Evolutionary conservation across 2,888 invertebrate genomes (phyloP), one percentile per base, ranked within the genome.

Genomic region (Leptopilina myrica): DNA sequence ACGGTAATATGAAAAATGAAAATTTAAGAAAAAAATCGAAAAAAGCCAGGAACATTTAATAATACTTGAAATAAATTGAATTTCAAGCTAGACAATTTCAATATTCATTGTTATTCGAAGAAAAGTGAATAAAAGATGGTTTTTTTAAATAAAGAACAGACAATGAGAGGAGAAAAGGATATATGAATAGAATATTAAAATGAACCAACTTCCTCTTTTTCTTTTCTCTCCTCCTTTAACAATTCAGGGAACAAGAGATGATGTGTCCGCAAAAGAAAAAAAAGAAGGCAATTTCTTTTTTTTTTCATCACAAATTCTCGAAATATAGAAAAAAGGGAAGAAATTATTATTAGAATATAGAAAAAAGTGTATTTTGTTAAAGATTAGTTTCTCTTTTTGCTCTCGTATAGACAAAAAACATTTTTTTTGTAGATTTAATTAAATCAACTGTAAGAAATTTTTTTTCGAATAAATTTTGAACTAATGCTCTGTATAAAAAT

Each of bases 111-210:
- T 69, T 49, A 20, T 49, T 53, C 2, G 9, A 56, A 53, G 26
- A 8, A 73, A 67, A 15, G 46, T 67, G 46, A 67, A 46, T n/a
- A 67, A 49, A 67, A 20, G 12, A 20, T n/a, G 73, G 5, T 33
- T 33, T 33, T 33, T 14, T 73, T 12, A n/a, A 66, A 65, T 66
- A 66, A 66, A 33, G 64, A 65, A 43, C 46, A 33, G 8, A 66
- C 40, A 66, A 73, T 53, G 14, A 69, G 33, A 56, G 62, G 62
- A 56, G n/a, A 20, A 43, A 12, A 56, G 26, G 14, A 7, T 20
- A 69, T 69, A 33, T 56, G 53, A 69, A 69, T 56, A 26, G 69
- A 69, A 56, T 53, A 33, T 69, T 53, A n/a, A 69, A 69, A 69
- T 56, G 53, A 33, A 69, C n/a, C 20, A 3, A 53, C 9, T 56